Evolutionary conservation across 2,113 vertebrate genomes (phyloP), one percentile per base, ranked within the genome.

Genomic region (Platichthys flesus): DNA sequence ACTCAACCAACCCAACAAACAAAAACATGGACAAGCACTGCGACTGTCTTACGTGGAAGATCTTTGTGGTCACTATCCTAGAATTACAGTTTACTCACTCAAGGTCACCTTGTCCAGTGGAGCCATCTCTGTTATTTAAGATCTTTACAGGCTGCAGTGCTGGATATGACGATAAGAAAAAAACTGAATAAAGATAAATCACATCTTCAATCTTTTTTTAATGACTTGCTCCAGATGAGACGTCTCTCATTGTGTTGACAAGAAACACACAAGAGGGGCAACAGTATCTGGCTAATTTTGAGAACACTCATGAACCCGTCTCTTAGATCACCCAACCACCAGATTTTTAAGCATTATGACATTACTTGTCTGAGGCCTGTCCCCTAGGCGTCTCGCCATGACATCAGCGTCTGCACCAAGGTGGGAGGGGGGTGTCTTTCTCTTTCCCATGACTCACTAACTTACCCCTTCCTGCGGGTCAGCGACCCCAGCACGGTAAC

Each of bases 351-450:
- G 21, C 13, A 9, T 69, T 60, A 84, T 91, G 87, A 90, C 85
- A 86, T 93, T 88, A 92, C 75, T 78, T 16, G 78, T 74, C 84
- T 86, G 72, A 63, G 49, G 52, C 35, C 65, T 18, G 20, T 68
- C 83, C 81, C 82, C 24, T 20, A 78, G 83, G 78, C 73, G 63
- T 82, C 78, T 72, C 67, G 23, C 73, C 63, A 85, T 90, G 81
- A 87, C 87, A 88, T 87, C 88, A 90, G 60, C 2, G 76, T 87
- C 87, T 90, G 67, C 69, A 47, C 20, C 81, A 42, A 74, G 63
- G 9, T 60, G 9, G 12, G 18, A 14, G 28, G 28, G 58, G 61
- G 9, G 61, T 78, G 79, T 78, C 73, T 82, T 52, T 76, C 61
- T 78, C 35, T 21, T 31, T 58, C 73, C 16, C 40, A 4, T 84